A percentile compares a stretch with the other conserved stretches of the same genome.
phyloP scores from a whole-genome alignment of 1,140 invertebrate species.

The Bombyx mandarina region DNA sequence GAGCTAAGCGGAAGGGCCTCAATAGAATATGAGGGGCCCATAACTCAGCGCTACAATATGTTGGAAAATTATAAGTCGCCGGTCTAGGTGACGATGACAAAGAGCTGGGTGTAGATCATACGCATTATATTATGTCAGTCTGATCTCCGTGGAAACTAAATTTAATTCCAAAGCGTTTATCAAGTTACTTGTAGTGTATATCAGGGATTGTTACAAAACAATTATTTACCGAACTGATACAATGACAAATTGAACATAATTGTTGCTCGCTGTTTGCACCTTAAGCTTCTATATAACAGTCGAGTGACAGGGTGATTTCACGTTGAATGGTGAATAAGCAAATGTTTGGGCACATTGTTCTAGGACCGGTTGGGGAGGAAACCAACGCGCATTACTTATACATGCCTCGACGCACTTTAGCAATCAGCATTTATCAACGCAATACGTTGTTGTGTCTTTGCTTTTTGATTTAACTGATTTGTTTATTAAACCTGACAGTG shows the following conservation, averaged over 20 bases:
- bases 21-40: constrained; percentile 32
- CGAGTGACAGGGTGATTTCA: constrained; percentile 20
- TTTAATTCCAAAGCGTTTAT: not conserved
- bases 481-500: constrained; percentile 32
- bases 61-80: constrained; percentile 59
- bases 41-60: constrained; percentile 63
- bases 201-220: constrained; percentile 5
- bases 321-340: constrained; percentile 41
- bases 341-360: constrained; percentile 62
- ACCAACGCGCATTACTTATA: constrained; percentile 57
- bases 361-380: constrained; percentile 58
- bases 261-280: constrained; percentile 7
- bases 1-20: constrained; percentile 39
- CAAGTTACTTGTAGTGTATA: constrained; percentile 1
- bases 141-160: too few relatives aligned
- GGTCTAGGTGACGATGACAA: constrained; percentile 61
- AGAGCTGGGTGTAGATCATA: constrained; percentile 49
- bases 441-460: constrained; percentile 49
- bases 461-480: constrained; percentile 46
- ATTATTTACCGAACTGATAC: constrained; percentile 28
- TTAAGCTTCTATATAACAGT: too few relatives aligned
- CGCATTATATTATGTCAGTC: constrained; percentile 9
- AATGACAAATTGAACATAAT: constrained; percentile 32
- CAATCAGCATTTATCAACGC: constrained; percentile 67
- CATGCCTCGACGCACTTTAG: constrained; percentile 62